Percentiles rank a stretch among this genome's conserved stretches.
These are phyloP conservation scores for Mya arenaria DNA, from an alignment of 1,140 invertebrate species.

Conservation along the genomic window DNA sequence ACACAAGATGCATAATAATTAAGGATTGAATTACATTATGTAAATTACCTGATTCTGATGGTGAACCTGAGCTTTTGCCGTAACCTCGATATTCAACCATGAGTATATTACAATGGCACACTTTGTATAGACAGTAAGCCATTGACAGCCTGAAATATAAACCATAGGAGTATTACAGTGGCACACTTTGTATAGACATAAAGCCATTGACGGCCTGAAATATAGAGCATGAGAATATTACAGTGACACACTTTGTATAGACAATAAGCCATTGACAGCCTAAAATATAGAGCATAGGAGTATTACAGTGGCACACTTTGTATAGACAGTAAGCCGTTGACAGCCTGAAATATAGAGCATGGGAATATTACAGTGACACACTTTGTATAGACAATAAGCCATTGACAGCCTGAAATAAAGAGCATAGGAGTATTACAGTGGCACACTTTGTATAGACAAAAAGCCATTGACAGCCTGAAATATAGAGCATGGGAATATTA, in stretches of 20 bases:
- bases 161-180: neutral
- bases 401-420: neutral
- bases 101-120: slow-evolving; percentile 91
- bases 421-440: neutral
- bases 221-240: neutral
- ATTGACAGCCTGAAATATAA: slow-evolving; percentile 67
- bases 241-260: neutral
- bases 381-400: neutral
- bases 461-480: slow-evolving; percentile 93
- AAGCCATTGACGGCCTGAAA: neutral
- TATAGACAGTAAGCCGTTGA: slow-evolving; percentile 85
- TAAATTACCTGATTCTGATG: slow-evolving; percentile 88
- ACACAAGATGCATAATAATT: neutral
- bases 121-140: slow-evolving; percentile 87
- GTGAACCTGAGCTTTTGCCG: slow-evolving; percentile 93
- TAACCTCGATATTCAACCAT: slow-evolving; percentile 97
- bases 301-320: slow-evolving; percentile 90
- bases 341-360: slow-evolving; percentile 59
- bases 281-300: slow-evolving; percentile 95
- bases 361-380: neutral
- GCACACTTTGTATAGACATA: neutral
- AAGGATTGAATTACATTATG: neutral
- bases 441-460: neutral
- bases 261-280: slow-evolving; percentile 86
- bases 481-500: slow-evolving; percentile 95